A percentile compares a stretch with the other conserved stretches of the same genome.
Evolutionary conservation across 2,888 invertebrate genomes (phyloP).

Genomic region (Clostera curtula): DNA sequence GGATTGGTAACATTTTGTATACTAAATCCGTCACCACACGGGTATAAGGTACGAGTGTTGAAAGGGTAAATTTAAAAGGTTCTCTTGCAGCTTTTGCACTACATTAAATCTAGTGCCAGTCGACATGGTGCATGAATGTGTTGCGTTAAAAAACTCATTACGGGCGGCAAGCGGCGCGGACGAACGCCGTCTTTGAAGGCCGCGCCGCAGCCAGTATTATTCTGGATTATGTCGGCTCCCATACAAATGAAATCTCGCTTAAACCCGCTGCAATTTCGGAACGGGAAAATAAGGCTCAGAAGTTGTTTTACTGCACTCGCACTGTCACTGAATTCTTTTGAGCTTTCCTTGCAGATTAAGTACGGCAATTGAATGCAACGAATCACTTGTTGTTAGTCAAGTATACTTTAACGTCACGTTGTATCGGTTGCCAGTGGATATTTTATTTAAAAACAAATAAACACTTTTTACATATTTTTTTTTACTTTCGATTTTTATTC

Average conservation of each 20-base stretch:
- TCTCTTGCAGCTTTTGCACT: slow-evolving; percentile 40
- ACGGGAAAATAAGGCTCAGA: slow-evolving; percentile 69
- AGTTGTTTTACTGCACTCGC: slow-evolving; percentile 64
- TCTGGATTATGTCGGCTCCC: slow-evolving; percentile 70
- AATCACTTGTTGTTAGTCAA: too few relatives aligned
- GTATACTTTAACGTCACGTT: too few relatives aligned
- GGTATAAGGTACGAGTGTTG: too few relatives aligned
- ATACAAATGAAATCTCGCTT: slow-evolving; percentile 75
- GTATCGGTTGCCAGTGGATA: too few relatives aligned
- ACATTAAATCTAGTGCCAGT: slow-evolving; percentile 50
- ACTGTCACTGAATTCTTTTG: slow-evolving; percentile 54
- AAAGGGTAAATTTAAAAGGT: slow-evolving; percentile 20
- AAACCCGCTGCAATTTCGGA: slow-evolving; percentile 72
- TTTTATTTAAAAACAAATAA: too few relatives aligned
- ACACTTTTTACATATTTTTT: too few relatives aligned
- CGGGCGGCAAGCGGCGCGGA: slow-evolving; percentile 63
- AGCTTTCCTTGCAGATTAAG: slow-evolving; percentile 25
- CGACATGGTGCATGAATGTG: slow-evolving; percentile 61
- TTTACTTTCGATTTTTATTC: too few relatives aligned
- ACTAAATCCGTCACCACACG: too few relatives aligned
- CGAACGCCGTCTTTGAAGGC: slow-evolving; percentile 73
- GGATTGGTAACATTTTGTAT: too few relatives aligned
- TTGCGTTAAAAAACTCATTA: slow-evolving; percentile 72
- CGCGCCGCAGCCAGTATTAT: slow-evolving; percentile 67
- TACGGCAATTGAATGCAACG: slow-evolving; percentile 11